Conservation (phyloP, 2,113 vertebrate species). For the Xiphophorus hellerii region DNA sequence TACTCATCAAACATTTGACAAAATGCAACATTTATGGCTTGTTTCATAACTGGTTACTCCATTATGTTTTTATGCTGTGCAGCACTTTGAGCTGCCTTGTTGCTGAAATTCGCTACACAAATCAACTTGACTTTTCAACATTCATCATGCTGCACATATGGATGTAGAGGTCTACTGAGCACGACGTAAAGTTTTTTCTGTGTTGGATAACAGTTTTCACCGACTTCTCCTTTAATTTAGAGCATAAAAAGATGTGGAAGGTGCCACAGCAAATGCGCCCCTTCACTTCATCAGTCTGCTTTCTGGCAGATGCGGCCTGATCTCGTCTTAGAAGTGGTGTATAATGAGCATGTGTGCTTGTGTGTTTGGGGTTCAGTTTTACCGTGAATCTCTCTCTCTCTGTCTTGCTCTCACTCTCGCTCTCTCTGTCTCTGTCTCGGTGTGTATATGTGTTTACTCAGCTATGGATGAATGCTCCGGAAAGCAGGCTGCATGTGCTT, state of each 20-base stretch:
- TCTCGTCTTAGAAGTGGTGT: not conserved
- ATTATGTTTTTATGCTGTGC: no score
- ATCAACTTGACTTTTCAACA: not conserved
- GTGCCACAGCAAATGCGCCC: not conserved
- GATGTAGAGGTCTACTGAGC: not conserved
- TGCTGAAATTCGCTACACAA: no score
- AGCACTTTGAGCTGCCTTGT: no score
- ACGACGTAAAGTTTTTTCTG: not conserved
- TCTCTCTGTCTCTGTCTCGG: no score
- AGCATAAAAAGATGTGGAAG: not conserved
- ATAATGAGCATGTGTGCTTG: constrained; percentile 13
- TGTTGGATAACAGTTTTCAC: not conserved
- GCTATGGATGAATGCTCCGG: constrained; percentile 57
- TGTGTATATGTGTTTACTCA: constrained; percentile 52
- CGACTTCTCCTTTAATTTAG: not conserved
- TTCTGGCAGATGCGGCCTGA: not conserved
- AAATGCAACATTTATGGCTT: no score
- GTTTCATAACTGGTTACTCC: no score
- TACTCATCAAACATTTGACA: no score
- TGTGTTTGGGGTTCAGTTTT: constrained; percentile 28
- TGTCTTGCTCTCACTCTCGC: no score
- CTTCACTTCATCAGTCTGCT: not conserved
- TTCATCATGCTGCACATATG: not conserved
- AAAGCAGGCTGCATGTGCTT: constrained; percentile 49
- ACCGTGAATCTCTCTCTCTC: constrained; percentile 5